These are phyloP conservation scores for Anthrax anthrax DNA, from an alignment of 2,888 invertebrate genomes.

Conservation along the genomic window DNA sequence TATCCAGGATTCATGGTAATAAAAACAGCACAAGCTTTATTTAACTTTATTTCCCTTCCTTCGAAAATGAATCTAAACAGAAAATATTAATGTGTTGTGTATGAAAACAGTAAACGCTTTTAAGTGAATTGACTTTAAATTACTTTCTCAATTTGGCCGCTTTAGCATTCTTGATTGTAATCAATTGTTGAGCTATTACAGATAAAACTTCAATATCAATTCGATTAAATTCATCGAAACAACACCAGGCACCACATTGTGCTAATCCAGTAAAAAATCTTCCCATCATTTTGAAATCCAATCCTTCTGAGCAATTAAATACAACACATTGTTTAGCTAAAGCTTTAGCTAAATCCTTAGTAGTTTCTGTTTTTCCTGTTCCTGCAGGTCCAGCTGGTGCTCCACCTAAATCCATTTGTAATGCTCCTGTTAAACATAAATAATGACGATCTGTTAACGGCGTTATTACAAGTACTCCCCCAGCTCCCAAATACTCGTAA, in stretches of 20 bases:
- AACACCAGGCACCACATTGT: constrained; percentile 84
- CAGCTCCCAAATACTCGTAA: constrained; percentile 82
- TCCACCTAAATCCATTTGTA: constrained; percentile 75
- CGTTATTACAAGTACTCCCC: constrained; percentile 73
- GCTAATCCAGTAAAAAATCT: constrained; percentile 79
- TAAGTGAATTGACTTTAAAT: background rate
- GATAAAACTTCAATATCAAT: constrained; percentile 83
- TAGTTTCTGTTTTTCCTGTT: constrained; percentile 84
- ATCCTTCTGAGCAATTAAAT: constrained; percentile 79
- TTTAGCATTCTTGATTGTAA: constrained; percentile 78
- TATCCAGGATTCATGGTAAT: constrained; percentile 91
- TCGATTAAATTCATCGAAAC: constrained; percentile 83
- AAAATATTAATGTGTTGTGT: background rate
- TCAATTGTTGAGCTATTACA: constrained; percentile 79
- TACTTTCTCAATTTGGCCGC: constrained; percentile 42
- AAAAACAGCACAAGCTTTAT: constrained; percentile 68
- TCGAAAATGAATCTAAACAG: constrained; percentile 67
- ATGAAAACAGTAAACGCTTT: too few species aligned
- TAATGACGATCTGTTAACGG: constrained; percentile 80
- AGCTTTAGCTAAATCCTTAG: constrained; percentile 77
- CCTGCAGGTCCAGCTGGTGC: constrained; percentile 82
- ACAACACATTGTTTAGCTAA: constrained; percentile 82
- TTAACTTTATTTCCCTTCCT: constrained; percentile 71
- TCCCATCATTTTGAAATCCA: constrained; percentile 52
- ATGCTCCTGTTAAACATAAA: constrained; percentile 77